Base-by-base conservation (phyloP, 1,140 invertebrate genomes). In the Amyelois transitella region DNA sequence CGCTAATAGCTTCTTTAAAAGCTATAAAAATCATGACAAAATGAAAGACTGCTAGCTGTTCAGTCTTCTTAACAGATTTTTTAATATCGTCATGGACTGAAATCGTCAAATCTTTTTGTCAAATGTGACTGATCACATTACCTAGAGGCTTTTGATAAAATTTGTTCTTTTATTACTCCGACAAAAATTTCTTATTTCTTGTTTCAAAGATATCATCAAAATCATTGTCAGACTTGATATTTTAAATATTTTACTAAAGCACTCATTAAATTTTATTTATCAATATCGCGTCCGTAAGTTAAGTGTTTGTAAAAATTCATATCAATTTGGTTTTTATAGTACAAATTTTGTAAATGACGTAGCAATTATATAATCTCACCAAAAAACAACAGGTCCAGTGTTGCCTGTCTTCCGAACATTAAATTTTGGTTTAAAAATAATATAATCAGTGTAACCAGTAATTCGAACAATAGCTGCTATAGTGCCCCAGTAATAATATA, bases 271-370 rank as follows among this genome's bases (percentile, higher is more conserved):
- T 12, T 32, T 38, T 38, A 38, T 14, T 28, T 28, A 10, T 8
- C 2, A 14, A 38, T 2, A 14, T 14, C n/a, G 32, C 32, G 32
- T 38, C 32, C 32, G 32, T 14, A 38, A 3, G 1, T 14, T n/a
- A 38, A 38, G 6, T 38, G 6, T 14, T 62, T 47, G 54, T 62
- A 44, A 47, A 57, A 57, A 58, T 53, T 66, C 60, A 66, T 66
- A 66, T 66, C 64, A 66, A 53, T 48, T 62, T 68, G 51, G 21
- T 78, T 75, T 71, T 58, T 56, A 69, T 68, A 76, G 73, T 79
- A 79, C 76, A 79, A 79, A 76, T 66, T 72, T 53, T 58, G 57
- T 51, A 48, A 50, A 50, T 21, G 21, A 21, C 1, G 10, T 20
- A 12, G 12, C 1, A 20, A 48, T 22, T 2, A 6, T 38, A 38